Percentiles rank a stretch among this genome's conserved stretches.
Conservation (phyloP, 2,797 vertebrate genomes). For the Ibycter americanus region DNA sequence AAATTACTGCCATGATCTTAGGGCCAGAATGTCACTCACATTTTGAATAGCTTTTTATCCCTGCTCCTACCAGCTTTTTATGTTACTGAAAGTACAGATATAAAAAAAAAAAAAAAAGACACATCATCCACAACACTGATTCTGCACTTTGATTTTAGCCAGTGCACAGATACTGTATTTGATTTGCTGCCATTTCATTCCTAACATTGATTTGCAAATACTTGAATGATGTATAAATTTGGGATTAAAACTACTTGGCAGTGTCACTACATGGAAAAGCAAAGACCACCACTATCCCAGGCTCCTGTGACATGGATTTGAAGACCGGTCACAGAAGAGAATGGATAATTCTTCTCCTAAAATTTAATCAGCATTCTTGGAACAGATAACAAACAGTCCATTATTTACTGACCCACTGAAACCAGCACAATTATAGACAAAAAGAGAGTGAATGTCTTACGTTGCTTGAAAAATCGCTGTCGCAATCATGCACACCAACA, state of each 20-base stretch:
- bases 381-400: not conserved
- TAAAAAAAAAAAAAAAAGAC: not conserved
- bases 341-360: not conserved
- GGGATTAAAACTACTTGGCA: not conserved
- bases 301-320: not conserved
- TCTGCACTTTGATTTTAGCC: not conserved
- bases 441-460: constrained; percentile 73
- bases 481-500: constrained; percentile 94
- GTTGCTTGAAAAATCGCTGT: constrained; percentile 88
- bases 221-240: not conserved
- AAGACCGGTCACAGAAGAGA: not conserved
- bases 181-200: not conserved
- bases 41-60: not conserved
- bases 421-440: not conserved
- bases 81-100: not conserved
- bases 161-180: not conserved
- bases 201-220: not conserved
- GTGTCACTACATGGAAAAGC: not conserved
- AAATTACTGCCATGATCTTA: not conserved
- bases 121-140: not conserved
- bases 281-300: not conserved
- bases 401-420: not conserved
- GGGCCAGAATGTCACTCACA: not conserved
- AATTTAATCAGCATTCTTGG: not conserved
- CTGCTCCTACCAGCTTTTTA: not conserved